Evolutionary conservation across 2,113 vertebrate species (phyloP), one percentile per base, ranked within the genome.

Genomic region (Nicator chloris): DNA sequence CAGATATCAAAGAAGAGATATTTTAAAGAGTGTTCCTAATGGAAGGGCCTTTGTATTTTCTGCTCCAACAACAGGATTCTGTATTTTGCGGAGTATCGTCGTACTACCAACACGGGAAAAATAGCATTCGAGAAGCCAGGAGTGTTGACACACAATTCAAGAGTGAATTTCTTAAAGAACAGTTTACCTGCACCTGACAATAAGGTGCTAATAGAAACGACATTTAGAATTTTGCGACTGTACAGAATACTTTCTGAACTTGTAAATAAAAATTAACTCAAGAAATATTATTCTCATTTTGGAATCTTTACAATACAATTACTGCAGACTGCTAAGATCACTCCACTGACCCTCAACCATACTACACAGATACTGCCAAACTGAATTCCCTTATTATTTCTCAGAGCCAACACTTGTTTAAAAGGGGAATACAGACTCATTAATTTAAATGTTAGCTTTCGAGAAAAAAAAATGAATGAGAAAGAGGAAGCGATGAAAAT

Each of bases 231-330:
- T 84, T 79, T 73, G 10, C 37, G 17, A 15, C 63, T 24, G 9
- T 50, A 15, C 23, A 33, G 16, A 72, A 49, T 65, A 40, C 9
- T 82, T 82, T 60, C 72, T 60, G 26, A 35, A 77, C 39, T 54
- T 60, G 18, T 66, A 42, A 90, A 63, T 45, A 49, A 87, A 45
- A 65, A 60, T 40, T 56, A 60, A 75, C 69, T 60, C 44, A 66
- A 56, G 26, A 72, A 86, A 73, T 45, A n/a, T 54, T 51, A 44
- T 28, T 84, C 72, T 84, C 22, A 14, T 89, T 90, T 91, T 93
- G 93, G 91, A 94, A 92, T 91, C 53, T 73, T 63, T 69, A 83
- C 88, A 87, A 47, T 64, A 54, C 81, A 92, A 78, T 95, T 92
- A 49, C 31, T 75, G 27, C 51, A 66, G 56, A 61, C 71, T 78